Evolutionary conservation across 2,888 invertebrate genomes (phyloP).

Genomic region (Noctua comes): DNA sequence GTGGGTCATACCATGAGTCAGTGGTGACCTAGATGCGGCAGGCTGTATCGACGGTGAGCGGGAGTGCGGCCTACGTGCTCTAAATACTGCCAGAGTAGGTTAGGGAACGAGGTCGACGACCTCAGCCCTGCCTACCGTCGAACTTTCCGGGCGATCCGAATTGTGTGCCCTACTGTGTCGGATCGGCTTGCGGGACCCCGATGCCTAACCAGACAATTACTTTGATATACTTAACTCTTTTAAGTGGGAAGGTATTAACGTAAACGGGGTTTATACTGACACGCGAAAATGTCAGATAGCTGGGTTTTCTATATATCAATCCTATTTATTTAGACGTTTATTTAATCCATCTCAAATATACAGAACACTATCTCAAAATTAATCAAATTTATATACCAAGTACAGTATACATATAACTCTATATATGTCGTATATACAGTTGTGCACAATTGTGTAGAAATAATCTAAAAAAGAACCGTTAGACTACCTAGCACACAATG

Average conservation of each 20-base stretch:
- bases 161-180: conserved; percentile 64
- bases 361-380: background rate
- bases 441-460: conserved; percentile 60
- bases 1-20: conserved; percentile 84
- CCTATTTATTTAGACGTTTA: background rate
- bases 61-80: conserved; percentile 85
- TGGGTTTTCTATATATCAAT: background rate
- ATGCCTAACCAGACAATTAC: conserved; percentile 55
- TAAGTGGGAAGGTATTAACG: conserved; percentile 18
- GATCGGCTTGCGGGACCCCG: conserved; percentile 49
- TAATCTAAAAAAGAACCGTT: conserved; percentile 67
- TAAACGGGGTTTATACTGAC: background rate
- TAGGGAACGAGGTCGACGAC: conserved; percentile 87
- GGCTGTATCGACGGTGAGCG: conserved; percentile 83
- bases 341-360: background rate
- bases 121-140: conserved; percentile 78
- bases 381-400: background rate
- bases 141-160: conserved; percentile 80
- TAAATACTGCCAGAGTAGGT: conserved; percentile 87
- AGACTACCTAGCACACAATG: conserved; percentile 59
- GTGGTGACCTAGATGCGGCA: conserved; percentile 86
- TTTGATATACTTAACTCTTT: conserved; percentile 35
- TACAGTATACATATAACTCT: background rate
- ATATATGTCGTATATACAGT: conserved; percentile 24
- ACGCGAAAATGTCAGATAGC: background rate